Percentiles rank a stretch among this genome's conserved stretches.
These are phyloP conservation scores for Ceratina australensis DNA, from an alignment of 1,140 invertebrate genomes.

Conservation along the genomic window DNA sequence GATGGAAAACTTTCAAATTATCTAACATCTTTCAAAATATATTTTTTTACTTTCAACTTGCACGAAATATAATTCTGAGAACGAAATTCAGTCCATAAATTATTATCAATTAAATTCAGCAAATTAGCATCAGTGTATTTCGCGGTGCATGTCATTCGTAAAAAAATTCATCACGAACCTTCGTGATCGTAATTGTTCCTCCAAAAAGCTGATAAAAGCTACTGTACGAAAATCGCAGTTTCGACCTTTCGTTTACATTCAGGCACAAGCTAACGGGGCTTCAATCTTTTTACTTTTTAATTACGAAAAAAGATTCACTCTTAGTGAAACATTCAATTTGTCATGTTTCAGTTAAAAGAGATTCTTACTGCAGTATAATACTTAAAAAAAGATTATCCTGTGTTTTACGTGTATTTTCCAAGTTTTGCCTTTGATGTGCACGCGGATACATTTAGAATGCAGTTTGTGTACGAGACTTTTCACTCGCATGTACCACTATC, in stretches of 20 bases:
- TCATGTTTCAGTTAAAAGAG: too few species aligned
- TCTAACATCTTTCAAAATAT: neutral
- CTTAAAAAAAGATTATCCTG: too few species aligned
- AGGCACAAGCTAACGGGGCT: too few species aligned
- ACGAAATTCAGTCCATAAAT: neutral
- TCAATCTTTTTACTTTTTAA: too few species aligned
- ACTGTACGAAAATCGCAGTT: neutral
- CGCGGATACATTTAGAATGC: neutral
- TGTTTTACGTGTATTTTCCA: neutral
- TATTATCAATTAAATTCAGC: neutral
- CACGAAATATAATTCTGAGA: too few species aligned
- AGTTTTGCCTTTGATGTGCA: neutral
- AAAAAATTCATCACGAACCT: neutral
- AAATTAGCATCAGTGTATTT: neutral
- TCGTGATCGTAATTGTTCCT: neutral
- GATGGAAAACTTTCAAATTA: neutral
- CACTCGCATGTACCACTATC: neutral
- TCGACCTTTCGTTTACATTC: neutral
- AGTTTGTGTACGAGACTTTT: neutral
- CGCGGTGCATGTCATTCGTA: too few species aligned
- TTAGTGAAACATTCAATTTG: too few species aligned
- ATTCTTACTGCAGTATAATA: neutral
- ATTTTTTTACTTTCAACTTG: neutral
- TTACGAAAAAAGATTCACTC: too few species aligned
- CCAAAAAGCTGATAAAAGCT: neutral